Evolutionary conservation across 1,140 invertebrate species (phyloP).

Genomic region (Globodera rostochiensis): DNA sequence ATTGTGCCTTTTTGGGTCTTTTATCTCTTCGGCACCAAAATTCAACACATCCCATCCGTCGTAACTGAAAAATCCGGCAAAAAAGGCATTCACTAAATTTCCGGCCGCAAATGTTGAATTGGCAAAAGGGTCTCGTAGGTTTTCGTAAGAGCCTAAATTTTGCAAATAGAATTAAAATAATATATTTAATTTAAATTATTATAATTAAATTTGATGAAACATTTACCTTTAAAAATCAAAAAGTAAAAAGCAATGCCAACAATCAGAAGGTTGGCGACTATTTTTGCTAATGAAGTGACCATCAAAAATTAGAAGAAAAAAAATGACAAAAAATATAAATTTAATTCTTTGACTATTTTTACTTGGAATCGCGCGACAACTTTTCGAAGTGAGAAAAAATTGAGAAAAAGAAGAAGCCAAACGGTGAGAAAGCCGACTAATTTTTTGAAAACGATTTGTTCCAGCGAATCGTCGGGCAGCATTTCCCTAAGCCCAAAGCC

Average conservation of each 20-base stretch:
- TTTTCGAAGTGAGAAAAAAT: conserved; percentile 49
- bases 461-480: conserved; percentile 5
- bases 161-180: no score
- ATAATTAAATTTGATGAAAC: conserved; percentile 9
- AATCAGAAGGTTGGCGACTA: conserved; percentile 39
- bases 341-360: no score
- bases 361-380: conserved; percentile 50
- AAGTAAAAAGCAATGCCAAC: conserved; percentile 47
- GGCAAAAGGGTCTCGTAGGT: conserved; percentile 24
- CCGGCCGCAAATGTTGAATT: conserved; percentile 43
- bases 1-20: conserved; percentile 52
- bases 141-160: no score
- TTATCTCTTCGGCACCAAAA: conserved; percentile 54
- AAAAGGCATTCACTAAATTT: conserved; percentile 45
- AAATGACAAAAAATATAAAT: no score
- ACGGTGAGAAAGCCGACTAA: neutral
- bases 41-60: conserved; percentile 58
- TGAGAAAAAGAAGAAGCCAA: conserved; percentile 49
- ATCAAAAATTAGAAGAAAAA: conserved; percentile 27
- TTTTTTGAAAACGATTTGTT: neutral
- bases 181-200: no score
- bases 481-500: no score
- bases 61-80: conserved; percentile 51
- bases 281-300: conserved; percentile 50
- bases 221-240: conserved; percentile 41